phyloP scores from a whole-genome alignment of 2,888 invertebrate genomes.

The Parnassius glacialis region DNA sequence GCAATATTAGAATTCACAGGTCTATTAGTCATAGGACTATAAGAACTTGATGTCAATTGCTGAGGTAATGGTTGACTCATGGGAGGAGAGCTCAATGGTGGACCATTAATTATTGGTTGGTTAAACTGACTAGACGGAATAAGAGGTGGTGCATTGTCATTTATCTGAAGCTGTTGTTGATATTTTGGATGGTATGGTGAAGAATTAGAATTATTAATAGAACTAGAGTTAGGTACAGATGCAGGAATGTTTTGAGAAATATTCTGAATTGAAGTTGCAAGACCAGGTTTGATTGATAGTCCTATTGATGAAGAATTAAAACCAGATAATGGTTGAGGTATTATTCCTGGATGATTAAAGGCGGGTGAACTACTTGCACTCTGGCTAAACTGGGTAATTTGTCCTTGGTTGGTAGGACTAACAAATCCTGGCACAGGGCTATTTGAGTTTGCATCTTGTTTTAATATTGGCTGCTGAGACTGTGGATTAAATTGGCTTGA shows the following conservation, averaged over 20 bases:
- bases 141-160: conserved; percentile 71
- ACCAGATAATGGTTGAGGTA: conserved; percentile 45
- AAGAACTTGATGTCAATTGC: conserved; percentile 44
- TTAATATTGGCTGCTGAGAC: conserved; percentile 57
- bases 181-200: conserved; percentile 50
- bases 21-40: conserved; percentile 38
- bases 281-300: conserved; percentile 37
- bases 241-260: conserved; percentile 46
- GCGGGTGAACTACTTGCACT: conserved; percentile 71
- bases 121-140: conserved; percentile 68
- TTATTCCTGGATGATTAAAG: conserved; percentile 63
- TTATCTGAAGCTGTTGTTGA: conserved; percentile 56
- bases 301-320: conserved; percentile 56
- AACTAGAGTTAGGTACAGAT: conserved; percentile 45
- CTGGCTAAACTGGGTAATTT: conserved; percentile 59
- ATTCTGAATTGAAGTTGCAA: conserved; percentile 40
- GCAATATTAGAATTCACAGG: conserved; percentile 39
- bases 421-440: conserved; percentile 50
- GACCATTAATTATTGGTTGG: conserved; percentile 65
- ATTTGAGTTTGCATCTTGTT: conserved; percentile 68
- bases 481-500: conserved; percentile 52
- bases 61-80: conserved; percentile 36
- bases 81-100: conserved; percentile 35
- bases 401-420: conserved; percentile 44
- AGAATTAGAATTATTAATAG: conserved; percentile 46